Percentiles rank a stretch among this genome's conserved stretches.
Conservation (phyloP, 1,140 invertebrate genomes). For the Chlorops oryzae region DNA sequence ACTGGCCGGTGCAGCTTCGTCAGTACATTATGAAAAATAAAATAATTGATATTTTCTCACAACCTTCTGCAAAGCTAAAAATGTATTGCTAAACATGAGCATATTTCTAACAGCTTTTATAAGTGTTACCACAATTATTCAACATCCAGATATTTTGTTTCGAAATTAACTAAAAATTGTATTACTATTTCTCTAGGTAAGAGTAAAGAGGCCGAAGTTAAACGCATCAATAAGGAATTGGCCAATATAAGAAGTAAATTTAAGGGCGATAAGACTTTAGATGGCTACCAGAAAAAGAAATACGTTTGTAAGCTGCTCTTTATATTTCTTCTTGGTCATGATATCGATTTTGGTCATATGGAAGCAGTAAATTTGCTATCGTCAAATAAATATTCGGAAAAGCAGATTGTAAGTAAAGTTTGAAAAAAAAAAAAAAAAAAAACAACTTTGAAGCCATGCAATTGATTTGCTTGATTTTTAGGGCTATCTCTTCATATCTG, state of each 20-base stretch:
- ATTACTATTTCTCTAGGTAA: slow-evolving; percentile 64
- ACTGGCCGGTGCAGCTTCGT: no score
- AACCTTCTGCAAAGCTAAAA: no score
- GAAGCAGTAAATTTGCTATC: slow-evolving; percentile 99
- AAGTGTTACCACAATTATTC: no score
- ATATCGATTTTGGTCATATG: slow-evolving; percentile 99
- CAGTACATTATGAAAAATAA: no score
- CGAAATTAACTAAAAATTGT: slow-evolving; percentile 5
- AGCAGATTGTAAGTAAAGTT: slow-evolving; percentile 89
- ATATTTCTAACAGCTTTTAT: no score
- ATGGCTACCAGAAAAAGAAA: slow-evolving; percentile 99
- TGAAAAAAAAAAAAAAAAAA: neutral
- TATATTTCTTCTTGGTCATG: slow-evolving; percentile 97
- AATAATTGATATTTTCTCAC: no score
- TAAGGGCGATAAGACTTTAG: slow-evolving; percentile 99
- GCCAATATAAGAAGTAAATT: slow-evolving; percentile 99
- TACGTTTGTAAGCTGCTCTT: slow-evolving; percentile 99
- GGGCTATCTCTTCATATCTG: slow-evolving; percentile 99
- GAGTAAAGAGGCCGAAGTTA: slow-evolving; percentile 99
- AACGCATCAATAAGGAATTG: slow-evolving; percentile 99
- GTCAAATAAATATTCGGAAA: slow-evolving; percentile 99
- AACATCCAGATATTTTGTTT: no score
- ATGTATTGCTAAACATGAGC: no score
- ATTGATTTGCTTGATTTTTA: slow-evolving; percentile 49
- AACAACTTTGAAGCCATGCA: no score